Evolutionary conservation across 2,797 vertebrate species (phyloP), one percentile per base, ranked within the genome.

Genomic region (Rousettus madagascariensis): DNA sequence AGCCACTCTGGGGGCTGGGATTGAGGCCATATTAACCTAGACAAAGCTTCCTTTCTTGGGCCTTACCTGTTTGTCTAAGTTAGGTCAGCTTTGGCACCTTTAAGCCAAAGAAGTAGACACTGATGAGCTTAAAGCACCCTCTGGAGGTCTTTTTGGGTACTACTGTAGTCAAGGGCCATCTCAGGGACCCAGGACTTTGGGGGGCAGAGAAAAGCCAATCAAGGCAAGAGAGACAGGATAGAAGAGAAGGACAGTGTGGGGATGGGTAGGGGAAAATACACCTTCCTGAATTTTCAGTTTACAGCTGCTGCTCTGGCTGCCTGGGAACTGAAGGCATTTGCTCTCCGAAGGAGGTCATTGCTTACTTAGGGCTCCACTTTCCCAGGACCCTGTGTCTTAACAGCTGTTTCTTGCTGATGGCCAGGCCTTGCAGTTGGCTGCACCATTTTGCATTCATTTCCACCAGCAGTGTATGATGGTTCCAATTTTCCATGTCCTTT

Each of bases 131-230:
- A 92, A 33, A 55, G 91, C 71, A 59, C 97, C 96, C 84, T 57
- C 97, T 97, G 71, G 89, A 87, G 97, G 92, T 71, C 26, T 0
- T 71, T 91, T 0, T 24, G 28, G 38, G 89, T 91, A 96, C n/a
- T 55, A 19, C 46, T 8, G 33, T 61, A 72, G 26, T 46, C 61
- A 26, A n/a, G 4, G 30, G 49, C 41, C 43, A 9, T 66, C 15
- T 16, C 30, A 13, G 1, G 6, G 65, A 72, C 30, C 16, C 49
- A 41, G 82, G 65, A 61, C 30, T 43, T n/a, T 4, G 13, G 11
- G 30, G 36, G 63, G 49, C 53, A 55, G 26, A 46, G 30, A 86
- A 83, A 90, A 55, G 11, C 20, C 71, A 30, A 77, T 41, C 0
- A 16, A 66, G 59, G 24, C 59, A 61, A 61, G 41, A 87, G 36